Percentiles rank a stretch among this genome's conserved stretches.
Evolutionary conservation across 2,888 invertebrate genomes (phyloP).

Genomic region (Tribolium freemani): DNA sequence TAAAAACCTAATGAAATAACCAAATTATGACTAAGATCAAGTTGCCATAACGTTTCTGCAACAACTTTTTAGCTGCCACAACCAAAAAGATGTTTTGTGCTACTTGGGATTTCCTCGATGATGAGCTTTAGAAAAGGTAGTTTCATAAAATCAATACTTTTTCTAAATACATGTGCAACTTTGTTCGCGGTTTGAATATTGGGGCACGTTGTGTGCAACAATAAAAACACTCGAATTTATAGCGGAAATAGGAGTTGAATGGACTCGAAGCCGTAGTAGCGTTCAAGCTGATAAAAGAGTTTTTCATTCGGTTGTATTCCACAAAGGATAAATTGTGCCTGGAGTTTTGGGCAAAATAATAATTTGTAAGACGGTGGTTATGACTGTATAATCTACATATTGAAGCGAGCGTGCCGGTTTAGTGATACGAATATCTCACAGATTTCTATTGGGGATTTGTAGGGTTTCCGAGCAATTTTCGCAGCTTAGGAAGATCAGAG

Average conservation of each 20-base stretch:
- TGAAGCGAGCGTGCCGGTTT: conserved; percentile 47
- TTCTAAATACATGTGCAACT: too few relatives aligned
- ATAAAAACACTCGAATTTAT: not conserved
- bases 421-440: conserved; percentile 52
- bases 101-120: too few relatives aligned
- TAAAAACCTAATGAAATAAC: too few relatives aligned
- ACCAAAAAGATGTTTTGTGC: too few relatives aligned
- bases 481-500: conserved; percentile 57
- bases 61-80: too few relatives aligned
- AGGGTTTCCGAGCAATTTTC: conserved; percentile 59
- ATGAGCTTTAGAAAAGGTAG: too few relatives aligned
- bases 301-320: not conserved
- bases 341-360: not conserved
- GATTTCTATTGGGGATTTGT: conserved; percentile 57
- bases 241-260: not conserved
- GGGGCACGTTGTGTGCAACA: not conserved
- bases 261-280: not conserved
- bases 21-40: too few relatives aligned
- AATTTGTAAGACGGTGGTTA: conserved; percentile 40
- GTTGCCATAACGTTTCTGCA: too few relatives aligned
- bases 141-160: too few relatives aligned
- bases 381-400: conserved; percentile 49
- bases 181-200: not conserved
- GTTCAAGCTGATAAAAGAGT: not conserved
- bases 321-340: not conserved